Conservation (phyloP, 1,140 invertebrate genomes). For the Charaxes varanes region DNA sequence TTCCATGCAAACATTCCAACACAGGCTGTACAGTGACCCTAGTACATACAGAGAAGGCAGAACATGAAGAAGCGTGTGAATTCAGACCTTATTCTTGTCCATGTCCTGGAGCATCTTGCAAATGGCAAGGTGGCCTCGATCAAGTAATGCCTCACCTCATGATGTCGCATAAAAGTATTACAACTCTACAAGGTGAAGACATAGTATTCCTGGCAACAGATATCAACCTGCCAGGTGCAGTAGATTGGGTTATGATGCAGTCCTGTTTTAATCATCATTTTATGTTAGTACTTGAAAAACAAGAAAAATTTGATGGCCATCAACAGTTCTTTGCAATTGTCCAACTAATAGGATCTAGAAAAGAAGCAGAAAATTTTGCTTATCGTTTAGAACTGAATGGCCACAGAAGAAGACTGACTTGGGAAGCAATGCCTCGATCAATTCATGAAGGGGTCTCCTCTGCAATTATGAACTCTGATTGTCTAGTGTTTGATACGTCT, state of each 20-base stretch:
- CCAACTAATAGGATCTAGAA: conserved; percentile 97
- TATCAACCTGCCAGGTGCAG: conserved; percentile 98
- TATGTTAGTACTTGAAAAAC: conserved; percentile 99
- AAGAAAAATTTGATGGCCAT: conserved; percentile 97
- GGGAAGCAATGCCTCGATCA: conserved; percentile 98
- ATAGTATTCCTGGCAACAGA: conserved; percentile 99
- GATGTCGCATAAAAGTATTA: conserved; percentile 99
- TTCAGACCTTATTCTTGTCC: conserved; percentile 98
- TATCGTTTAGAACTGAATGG: conserved; percentile 98
- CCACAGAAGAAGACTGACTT: conserved; percentile 93
- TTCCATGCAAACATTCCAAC: conserved; percentile 98
- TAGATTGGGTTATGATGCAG: conserved; percentile 99
- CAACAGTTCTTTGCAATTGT: conserved; percentile 99
- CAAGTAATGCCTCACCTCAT: conserved; percentile 98
- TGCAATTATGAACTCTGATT: conserved; percentile 98
- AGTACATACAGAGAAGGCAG: conserved; percentile 96
- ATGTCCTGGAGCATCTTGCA: conserved; percentile 98
- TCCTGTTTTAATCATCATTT: conserved; percentile 99
- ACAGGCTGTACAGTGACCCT: conserved; percentile 96
- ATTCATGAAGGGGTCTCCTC: conserved; percentile 99
- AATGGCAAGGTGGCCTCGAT: conserved; percentile 97
- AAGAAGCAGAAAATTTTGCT: conserved; percentile 99
- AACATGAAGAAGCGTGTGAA: conserved; percentile 99
- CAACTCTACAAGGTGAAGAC: conserved; percentile 97
- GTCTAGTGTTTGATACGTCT: conserved; percentile 98